Evolutionary conservation across 1,140 invertebrate species (phyloP), one percentile per base, ranked within the genome.

Genomic region (Panagrolaimus sp.): DNA sequence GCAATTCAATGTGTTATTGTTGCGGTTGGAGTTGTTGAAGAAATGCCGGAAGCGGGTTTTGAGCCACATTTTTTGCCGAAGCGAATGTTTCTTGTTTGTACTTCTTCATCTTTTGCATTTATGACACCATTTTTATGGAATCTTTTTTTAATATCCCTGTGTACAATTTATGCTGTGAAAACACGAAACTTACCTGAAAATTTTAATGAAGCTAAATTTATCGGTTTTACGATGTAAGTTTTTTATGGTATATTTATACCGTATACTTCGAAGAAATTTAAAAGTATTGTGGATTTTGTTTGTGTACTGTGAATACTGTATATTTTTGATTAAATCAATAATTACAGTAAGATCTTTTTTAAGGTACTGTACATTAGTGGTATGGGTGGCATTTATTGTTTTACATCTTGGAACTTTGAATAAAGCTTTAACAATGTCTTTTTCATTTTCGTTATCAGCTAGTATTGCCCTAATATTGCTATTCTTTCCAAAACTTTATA

Each of bases 291-390:
- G n/a, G n/a, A n/a, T n/a, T n/a, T n/a, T n/a, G n/a, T n/a, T n/a
- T n/a, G n/a, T n/a, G n/a, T n/a, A n/a, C n/a, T n/a, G n/a, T n/a
- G n/a, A n/a, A n/a, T n/a, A n/a, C n/a, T n/a, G n/a, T n/a, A n/a
- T n/a, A 7, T 2, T 47, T 47, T 15, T 58, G 1, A 58, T 58
- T 10, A 9, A 10, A 46, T 12, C 17, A 7, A 43, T 10, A 68
- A 7, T 14, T n/a, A n/a, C n/a, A n/a, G n/a, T n/a, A n/a, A n/a
- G n/a, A n/a, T n/a, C n/a, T n/a, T n/a, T 0, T 73, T 69, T 58
- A 12, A 92, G 91, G 90, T 93, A 92, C 81, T 91, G 91, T 0
- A 93, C 91, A 0, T 89, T 91, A 73, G 90, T 93, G 15, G 91
- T 92, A 70, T 93, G 91, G 91, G 85, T 90, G 26, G 91, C 91